A percentile compares a stretch with the other conserved stretches of the same genome.
Evolutionary conservation across 2,888 invertebrate species (phyloP).

Genomic region (Petrophora chlorosata): DNA sequence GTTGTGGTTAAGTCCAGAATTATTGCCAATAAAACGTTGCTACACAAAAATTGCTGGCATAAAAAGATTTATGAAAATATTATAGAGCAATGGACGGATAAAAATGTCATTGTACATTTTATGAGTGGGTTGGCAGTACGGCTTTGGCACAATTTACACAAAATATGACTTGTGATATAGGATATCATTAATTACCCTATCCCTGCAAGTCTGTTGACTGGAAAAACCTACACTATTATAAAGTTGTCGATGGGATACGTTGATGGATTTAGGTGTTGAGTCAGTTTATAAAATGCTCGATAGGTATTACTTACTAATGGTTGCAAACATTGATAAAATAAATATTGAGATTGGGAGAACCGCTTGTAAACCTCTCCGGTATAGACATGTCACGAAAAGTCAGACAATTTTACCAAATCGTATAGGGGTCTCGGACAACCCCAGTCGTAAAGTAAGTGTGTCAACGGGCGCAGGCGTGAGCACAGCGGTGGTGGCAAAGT

Average conservation of each 20-base stretch:
- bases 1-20: slow-evolving; percentile 21
- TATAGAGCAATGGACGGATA: slow-evolving; percentile 44
- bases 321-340: no score
- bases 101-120: slow-evolving; percentile 44
- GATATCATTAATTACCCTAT: slow-evolving; percentile 24
- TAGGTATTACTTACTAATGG: no score
- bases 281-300: no score
- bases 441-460: slow-evolving; percentile 41
- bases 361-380: no score
- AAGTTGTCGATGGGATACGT: no score
- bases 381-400: slow-evolving; percentile 16
- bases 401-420: slow-evolving; percentile 34
- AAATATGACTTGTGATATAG: slow-evolving; percentile 28
- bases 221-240: no score
- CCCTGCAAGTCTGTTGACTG: no score
- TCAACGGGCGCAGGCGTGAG: slow-evolving; percentile 50
- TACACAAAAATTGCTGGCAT: slow-evolving; percentile 21
- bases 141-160: slow-evolving; percentile 44
- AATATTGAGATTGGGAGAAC: no score
- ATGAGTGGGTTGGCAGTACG: slow-evolving; percentile 43
- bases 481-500: slow-evolving; percentile 43
- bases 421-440: slow-evolving; percentile 5
- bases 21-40: slow-evolving; percentile 26
- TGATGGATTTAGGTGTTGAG: no score
- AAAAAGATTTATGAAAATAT: slow-evolving; percentile 35